Percentiles rank a stretch among this genome's conserved stretches.
phyloP scores from a whole-genome alignment of 2,113 vertebrate genomes.

The Accipiter virgatus region DNA sequence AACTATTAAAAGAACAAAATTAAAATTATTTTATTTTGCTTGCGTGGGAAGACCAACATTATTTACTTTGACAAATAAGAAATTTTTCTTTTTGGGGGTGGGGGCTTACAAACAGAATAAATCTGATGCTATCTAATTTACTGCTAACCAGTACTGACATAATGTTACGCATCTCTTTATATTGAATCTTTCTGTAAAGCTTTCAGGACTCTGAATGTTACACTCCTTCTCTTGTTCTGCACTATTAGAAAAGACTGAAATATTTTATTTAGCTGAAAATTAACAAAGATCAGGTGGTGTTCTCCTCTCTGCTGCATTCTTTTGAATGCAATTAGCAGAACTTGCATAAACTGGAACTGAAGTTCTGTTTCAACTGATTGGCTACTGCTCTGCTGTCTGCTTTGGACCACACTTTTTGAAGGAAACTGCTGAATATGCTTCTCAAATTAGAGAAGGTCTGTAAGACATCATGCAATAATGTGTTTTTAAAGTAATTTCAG shows the following conservation, averaged over 20 bases:
- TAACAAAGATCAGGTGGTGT: background rate
- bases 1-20: background rate
- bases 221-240: background rate
- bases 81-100: background rate
- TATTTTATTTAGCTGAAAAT: background rate
- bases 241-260: background rate
- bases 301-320: background rate
- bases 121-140: background rate
- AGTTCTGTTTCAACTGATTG: background rate
- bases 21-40: background rate
- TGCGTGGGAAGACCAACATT: background rate
- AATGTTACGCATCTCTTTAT: background rate
- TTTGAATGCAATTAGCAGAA: background rate
- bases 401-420: background rate
- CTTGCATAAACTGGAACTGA: background rate
- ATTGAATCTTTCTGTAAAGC: background rate
- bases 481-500: background rate
- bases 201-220: background rate
- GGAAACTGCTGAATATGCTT: background rate
- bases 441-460: background rate
- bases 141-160: background rate
- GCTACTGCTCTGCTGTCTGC: background rate
- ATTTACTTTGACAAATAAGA: background rate
- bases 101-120: background rate
- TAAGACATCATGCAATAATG: background rate